Conservation (phyloP, 2,888 invertebrate genomes). For the Helleia helle region DNA sequence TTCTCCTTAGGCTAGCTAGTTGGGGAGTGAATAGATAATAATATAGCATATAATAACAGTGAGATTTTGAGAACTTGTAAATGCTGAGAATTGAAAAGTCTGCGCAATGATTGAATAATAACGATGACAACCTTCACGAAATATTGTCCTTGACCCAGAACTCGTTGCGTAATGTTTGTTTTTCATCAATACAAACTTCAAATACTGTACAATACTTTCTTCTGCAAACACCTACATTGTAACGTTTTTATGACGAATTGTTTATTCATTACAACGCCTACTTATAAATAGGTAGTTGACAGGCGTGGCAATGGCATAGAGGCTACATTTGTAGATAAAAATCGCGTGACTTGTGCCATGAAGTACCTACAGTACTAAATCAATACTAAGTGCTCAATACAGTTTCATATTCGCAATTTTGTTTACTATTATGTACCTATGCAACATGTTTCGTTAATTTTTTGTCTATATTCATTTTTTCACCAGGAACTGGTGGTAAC, state of each 20-base stretch:
- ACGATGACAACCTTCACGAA: background rate
- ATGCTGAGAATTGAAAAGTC: no score
- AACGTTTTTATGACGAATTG: conserved; percentile 1
- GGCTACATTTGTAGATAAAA: background rate
- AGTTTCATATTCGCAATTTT: background rate
- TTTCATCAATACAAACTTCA: background rate
- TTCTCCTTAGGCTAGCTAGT: no score
- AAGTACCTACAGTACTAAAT: background rate
- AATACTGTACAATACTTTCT: no score
- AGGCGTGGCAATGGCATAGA: background rate
- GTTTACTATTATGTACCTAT: no score
- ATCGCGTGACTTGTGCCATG: background rate
- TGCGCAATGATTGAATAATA: background rate
- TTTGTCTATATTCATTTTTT: no score
- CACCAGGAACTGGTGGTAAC: no score
- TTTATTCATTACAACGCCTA: background rate
- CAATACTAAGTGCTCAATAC: background rate
- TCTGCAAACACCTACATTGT: background rate
- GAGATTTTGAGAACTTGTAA: no score
- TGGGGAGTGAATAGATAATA: no score
- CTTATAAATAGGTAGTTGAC: background rate
- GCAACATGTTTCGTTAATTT: no score
- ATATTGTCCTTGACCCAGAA: conserved; percentile 2
- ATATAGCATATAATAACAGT: no score
- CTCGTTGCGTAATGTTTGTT: background rate